Evolutionary conservation across 2,113 vertebrate species (phyloP), one percentile per base, ranked within the genome.

Genomic region (Myotis yumanensis): DNA sequence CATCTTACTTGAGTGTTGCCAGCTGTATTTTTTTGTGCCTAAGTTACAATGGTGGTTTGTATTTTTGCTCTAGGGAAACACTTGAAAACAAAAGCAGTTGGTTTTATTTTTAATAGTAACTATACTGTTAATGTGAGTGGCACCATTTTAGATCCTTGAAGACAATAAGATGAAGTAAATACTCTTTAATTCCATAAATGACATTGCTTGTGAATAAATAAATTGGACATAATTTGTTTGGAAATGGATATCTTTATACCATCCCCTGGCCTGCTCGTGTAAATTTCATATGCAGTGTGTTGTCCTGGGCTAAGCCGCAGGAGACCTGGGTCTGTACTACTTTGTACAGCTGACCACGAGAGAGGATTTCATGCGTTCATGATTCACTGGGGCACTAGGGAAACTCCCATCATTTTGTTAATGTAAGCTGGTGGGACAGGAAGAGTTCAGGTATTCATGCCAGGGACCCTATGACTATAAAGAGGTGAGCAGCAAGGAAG

Each of bases 31-130:
- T 3, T 9, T 32, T 62, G 64, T 91, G 73, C 32, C 81, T 86
- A 57, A 66, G 20, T 92, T 43, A 64, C 91, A 71, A 35, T 7
- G 81, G 20, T 91, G 57, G 32, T 32, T 93, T 96, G 6, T 86
- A 18, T 54, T 89, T 28, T 94, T 96, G 62, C 8, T 82, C 72
- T 46, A 66, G 43, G 89, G 92, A 18, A 25, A 52, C 23, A 93
- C 90, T 1, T 86, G 52, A 54, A 95, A 97, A 93, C 35, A 83
- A 71, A 87, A 93, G 52, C 51, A 37, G n/a, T 40, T 40, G 3
- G 37, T 72, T 83, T 86, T 81, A 54, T 57, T 92, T 94, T 94
- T 84, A 85, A 30, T 90, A 77, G 32, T 75, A 40, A 37, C 40
- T 54, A 0, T 75, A 86, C 20, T 86, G 0, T 54, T 72, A 32